phyloP scores from a whole-genome alignment of 2,888 invertebrate species.

The Tortricodes alternella region DNA sequence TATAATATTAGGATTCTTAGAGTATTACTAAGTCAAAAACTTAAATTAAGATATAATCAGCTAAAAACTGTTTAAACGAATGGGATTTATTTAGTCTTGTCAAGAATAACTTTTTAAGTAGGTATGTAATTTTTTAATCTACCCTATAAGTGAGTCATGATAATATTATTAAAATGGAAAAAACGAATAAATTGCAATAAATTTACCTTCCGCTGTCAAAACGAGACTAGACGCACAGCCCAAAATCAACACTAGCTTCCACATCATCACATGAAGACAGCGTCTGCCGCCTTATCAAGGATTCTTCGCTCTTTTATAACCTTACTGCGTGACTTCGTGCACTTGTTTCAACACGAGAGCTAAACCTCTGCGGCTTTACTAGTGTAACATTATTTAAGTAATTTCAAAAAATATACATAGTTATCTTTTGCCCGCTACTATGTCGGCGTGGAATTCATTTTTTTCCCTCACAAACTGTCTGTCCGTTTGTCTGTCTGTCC shows the following conservation, averaged over 20 bases:
- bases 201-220: conserved; percentile 37
- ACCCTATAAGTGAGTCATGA: no score
- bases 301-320: conserved; percentile 50
- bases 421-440: no score
- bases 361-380: background rate
- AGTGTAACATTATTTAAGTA: background rate
- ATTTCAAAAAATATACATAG: background rate
- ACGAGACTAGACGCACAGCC: conserved; percentile 40
- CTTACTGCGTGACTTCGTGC: conserved; percentile 38
- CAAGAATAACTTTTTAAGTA: no score
- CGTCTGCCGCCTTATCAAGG: conserved; percentile 38
- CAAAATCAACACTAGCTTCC: conserved; percentile 43
- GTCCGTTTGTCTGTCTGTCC: no score
- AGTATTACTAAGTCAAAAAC: no score
- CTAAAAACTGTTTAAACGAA: no score
- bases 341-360: conserved; percentile 48
- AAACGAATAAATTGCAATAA: background rate
- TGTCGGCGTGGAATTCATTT: no score
- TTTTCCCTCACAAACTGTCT: no score
- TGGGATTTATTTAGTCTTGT: no score
- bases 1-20: no score
- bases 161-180: background rate
- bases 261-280: conserved; percentile 42
- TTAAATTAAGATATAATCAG: no score
- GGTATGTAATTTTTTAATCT: no score